phyloP scores from a whole-genome alignment of 2,797 vertebrate species.

The Eulemur mongoz region DNA sequence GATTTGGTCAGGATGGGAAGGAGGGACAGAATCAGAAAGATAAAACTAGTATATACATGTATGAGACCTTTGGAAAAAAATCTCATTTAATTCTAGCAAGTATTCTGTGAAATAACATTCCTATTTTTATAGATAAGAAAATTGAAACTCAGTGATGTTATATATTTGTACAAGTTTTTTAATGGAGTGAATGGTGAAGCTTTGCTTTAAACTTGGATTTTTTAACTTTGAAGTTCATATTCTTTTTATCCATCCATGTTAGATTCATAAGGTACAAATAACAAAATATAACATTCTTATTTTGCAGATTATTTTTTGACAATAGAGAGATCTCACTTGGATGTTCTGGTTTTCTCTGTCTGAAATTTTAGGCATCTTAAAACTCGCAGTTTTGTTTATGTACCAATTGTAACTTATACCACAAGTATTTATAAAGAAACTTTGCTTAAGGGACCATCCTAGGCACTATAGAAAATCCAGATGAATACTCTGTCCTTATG shows the following conservation, averaged over 20 bases:
- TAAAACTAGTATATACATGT: neutral
- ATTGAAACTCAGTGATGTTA: neutral
- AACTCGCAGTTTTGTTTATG: neutral
- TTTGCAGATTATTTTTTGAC: neutral
- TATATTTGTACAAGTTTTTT: neutral
- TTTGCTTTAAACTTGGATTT: neutral
- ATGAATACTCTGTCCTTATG: neutral
- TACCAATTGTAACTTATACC: neutral
- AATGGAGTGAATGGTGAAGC: neutral
- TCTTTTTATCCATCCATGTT: neutral
- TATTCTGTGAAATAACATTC: neutral
- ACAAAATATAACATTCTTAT: slow-evolving; percentile 1
- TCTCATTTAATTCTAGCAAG: neutral
- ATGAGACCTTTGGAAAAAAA: neutral
- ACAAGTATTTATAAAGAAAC: neutral
- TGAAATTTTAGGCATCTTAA: neutral
- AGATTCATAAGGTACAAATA: neutral
- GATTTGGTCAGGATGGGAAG: neutral
- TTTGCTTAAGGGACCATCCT: neutral
- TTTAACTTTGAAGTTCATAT: neutral
- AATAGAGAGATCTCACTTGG: neutral
- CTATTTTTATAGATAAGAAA: neutral
- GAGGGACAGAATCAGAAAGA: neutral
- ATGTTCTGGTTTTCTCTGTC: neutral
- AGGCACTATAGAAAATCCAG: neutral